Base-by-base conservation (phyloP, 2,797 vertebrate genomes). In the Phoebastria nigripes region DNA sequence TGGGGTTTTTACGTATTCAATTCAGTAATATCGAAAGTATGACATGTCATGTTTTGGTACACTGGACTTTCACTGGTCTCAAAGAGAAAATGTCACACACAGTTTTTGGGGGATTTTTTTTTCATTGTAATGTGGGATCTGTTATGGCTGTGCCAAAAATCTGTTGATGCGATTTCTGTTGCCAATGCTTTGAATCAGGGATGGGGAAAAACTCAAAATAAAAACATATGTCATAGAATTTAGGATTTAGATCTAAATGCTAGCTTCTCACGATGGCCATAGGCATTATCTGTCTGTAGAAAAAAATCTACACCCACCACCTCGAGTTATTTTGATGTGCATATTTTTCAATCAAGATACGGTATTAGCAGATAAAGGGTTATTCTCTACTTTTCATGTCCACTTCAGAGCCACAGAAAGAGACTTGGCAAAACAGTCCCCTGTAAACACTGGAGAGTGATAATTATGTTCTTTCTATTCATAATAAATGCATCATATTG, bases 161-260 rank as follows among this genome's bases (percentile, higher is more conserved):
- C 91, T 97, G 95, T 93, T 95, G 92, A 96, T 94, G 59, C 54
- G 63, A 83, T 91, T 96, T 94, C 81, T 92, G 78, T 87, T 96
- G 96, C 96, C 96, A 97, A 82, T 87, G 89, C 91, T 93, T 96
- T 96, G 96, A 96, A 92, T 96, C 92, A 91, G 61, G 52, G 49
- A 85, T 69, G 82, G 85, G 49, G 41, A 22, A 70, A 89, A 91
- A 87, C 73, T 97, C 58, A 87, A 94, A 94, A 96, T 96, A 93
- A 97, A 96, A 96, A 71, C 93, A 96, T 96, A 97, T 97, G 96
- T 96, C 94, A 91, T 82, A 35, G 90, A 94, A 95, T 97, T 95
- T 82, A 85, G 78, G 74, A 94, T 94, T 96, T 92, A 87, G 37
- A 94, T 90, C 58, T 79, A 97, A 96, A 96, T 96, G 92, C 93